A percentile compares a stretch with the other conserved stretches of the same genome.
Conservation (phyloP, 2,113 vertebrate genomes). For the Amblyopsis rosae region DNA sequence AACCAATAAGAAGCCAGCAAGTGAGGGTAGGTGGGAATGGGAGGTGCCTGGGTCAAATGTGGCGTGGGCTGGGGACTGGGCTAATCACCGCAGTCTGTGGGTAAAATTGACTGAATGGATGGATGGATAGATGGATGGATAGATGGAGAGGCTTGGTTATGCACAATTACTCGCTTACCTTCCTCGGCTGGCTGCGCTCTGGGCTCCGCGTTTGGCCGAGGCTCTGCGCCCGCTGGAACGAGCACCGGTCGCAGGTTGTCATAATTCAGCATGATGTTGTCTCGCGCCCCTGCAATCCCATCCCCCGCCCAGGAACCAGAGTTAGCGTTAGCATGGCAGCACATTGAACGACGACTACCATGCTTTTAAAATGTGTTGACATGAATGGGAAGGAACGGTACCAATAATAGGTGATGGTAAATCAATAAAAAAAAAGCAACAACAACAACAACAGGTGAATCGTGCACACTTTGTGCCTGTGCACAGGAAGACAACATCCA, state of each 20-base stretch:
- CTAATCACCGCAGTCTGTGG: constrained; percentile 65
- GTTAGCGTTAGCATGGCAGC: constrained; percentile 7
- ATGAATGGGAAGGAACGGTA: constrained; percentile 23
- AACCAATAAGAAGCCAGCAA: constrained; percentile 65
- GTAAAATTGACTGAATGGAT: background rate
- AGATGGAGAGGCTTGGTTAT: constrained; percentile 37
- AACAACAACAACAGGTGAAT: background rate
- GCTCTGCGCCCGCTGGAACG: constrained; percentile 56
- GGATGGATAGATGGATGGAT: too few relatives aligned
- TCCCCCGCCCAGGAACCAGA: constrained; percentile 16
- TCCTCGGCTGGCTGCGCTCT: constrained; percentile 51
- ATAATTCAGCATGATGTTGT: constrained; percentile 75
- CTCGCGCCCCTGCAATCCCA: constrained; percentile 80
- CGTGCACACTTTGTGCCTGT: background rate
- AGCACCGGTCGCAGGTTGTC: constrained; percentile 76
- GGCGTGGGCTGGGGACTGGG: constrained; percentile 26
- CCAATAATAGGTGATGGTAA: background rate
- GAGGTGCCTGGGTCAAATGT: constrained; percentile 58
- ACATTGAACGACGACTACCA: background rate
- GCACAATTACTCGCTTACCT: constrained; percentile 72
- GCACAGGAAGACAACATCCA: constrained; percentile 35
- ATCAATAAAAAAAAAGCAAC: background rate
- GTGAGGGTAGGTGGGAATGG: constrained; percentile 45
- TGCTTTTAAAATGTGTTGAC: background rate
- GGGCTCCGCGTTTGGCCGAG: constrained; percentile 50